phyloP scores from a whole-genome alignment of 2,888 invertebrate species.

The Drosophila kokeensis region DNA sequence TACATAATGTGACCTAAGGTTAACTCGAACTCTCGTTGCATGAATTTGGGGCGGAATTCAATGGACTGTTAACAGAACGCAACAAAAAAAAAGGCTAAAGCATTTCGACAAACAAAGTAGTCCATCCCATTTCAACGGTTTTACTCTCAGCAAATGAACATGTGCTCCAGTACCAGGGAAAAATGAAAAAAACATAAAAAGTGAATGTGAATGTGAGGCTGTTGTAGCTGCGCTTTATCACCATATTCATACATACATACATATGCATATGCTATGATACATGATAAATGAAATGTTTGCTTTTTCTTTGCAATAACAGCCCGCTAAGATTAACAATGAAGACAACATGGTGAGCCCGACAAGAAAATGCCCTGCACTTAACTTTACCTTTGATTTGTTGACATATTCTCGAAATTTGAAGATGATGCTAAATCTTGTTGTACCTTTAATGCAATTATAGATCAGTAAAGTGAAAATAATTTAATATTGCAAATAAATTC shows the following conservation, averaged over 20 bases:
- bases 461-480: too few species aligned
- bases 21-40: conserved; percentile 8
- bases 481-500: too few species aligned
- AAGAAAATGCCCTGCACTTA: conserved; percentile 16
- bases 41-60: conserved; percentile 27
- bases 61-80: conserved; percentile 33
- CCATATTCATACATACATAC: conserved; percentile 7
- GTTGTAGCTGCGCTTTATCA: conserved; percentile 49
- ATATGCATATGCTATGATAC: background rate
- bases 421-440: background rate
- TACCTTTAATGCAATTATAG: background rate
- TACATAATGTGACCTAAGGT: conserved; percentile 27
- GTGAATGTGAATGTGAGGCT: conserved; percentile 65
- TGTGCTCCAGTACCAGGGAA: background rate
- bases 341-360: conserved; percentile 1
- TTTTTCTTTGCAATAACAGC: conserved; percentile 16
- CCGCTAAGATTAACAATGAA: conserved; percentile 15
- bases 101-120: conserved; percentile 7
- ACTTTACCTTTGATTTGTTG: background rate
- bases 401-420: background rate
- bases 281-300: conserved; percentile 45
- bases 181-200: conserved; percentile 31
- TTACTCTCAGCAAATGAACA: background rate
- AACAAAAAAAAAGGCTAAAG: conserved; percentile 2
- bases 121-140: background rate